Evolutionary conservation across 2,797 vertebrate species (phyloP), one percentile per base, ranked within the genome.

Genomic region (Mus spretus): DNA sequence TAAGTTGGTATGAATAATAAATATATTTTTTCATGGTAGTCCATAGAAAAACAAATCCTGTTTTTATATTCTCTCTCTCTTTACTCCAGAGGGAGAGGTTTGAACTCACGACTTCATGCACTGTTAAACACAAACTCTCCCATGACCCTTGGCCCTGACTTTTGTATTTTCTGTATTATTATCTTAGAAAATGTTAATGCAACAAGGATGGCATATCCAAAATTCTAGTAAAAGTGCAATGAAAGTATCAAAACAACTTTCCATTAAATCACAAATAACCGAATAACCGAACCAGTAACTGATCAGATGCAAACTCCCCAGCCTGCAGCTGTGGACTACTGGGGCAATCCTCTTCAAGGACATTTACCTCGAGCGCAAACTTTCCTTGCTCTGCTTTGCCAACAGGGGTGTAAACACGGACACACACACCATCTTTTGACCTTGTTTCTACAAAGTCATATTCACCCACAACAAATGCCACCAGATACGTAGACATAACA

Each of bases 381-480:
- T 99, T 99, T 93, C 99, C 99, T 98, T 99, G 99, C 93, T 99
- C 99, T 3, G 99, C 99, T 98, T 99, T 99, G 97, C 99, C 99
- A 40, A 99, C 98, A 2, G 99, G 99, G 2, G 99, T 99, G 98
- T 99, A 99, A 97, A 99, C 99, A 31, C 99, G 99, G 79, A 99
- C 99, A 37, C 98, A 98, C 57, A 99, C 95, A 0, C 99, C 99
- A 22, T 99, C 99, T 2, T 99, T 99, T 13, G 99, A 99, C 86
- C 99, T 99, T 97, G 99, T 99, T 98, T 99, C 99, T 97, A 99
- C 99, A 80, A 99, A 99, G 98, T 99, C 99, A 20, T 99, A 99
- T 98, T 99, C 99, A 89, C 99, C 99, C 77, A 99, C 99, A 98
- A 99, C 99, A 91, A 99, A 99, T 7, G 99, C 99, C 96, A 99